Conservation (phyloP, 2,113 vertebrate genomes). For the Nothobranchius kuhntae region DNA sequence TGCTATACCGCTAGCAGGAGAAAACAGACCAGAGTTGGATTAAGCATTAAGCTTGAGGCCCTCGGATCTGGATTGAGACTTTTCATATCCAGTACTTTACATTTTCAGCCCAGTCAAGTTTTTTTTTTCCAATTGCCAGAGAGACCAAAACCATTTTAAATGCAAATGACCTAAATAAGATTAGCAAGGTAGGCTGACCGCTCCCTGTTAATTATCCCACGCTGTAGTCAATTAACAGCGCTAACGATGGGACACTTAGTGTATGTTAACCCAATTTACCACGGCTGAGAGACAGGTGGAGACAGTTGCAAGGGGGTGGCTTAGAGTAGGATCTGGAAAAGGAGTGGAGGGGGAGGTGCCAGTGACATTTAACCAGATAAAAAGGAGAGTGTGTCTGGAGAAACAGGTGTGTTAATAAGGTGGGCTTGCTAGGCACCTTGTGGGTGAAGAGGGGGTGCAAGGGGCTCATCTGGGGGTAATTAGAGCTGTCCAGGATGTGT, state of each 20-base stretch:
- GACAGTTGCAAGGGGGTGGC: constrained; percentile 54
- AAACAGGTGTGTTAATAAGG: not conserved
- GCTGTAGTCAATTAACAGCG: constrained; percentile 76
- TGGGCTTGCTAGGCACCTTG: constrained; percentile 27
- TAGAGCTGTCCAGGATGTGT: constrained; percentile 52
- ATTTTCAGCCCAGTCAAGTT: constrained; percentile 17
- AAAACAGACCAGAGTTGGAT: constrained; percentile 18
- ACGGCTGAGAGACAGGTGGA: constrained; percentile 54
- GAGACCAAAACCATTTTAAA: constrained; percentile 78
- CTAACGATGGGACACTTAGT: constrained; percentile 79
- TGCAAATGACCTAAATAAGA: constrained; percentile 82
- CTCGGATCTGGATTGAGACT: not conserved
- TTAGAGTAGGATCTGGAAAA: constrained; percentile 40
- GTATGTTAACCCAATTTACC: constrained; percentile 77
- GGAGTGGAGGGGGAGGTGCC: not conserved
- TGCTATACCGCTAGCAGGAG: constrained; percentile 13
- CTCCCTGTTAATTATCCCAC: constrained; percentile 79
- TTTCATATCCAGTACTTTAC: constrained; percentile 25
- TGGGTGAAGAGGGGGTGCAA: constrained; percentile 28
- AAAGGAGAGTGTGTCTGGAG: constrained; percentile 6
- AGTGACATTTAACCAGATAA: not conserved
- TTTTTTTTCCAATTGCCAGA: constrained; percentile 17
- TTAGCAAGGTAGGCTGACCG: constrained; percentile 75
- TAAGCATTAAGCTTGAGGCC: not conserved
- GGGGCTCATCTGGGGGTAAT: constrained; percentile 59